These are phyloP conservation scores for Hydroisotoma schaefferi DNA, from an alignment of 2,888 invertebrate species.

Conservation along the genomic window DNA sequence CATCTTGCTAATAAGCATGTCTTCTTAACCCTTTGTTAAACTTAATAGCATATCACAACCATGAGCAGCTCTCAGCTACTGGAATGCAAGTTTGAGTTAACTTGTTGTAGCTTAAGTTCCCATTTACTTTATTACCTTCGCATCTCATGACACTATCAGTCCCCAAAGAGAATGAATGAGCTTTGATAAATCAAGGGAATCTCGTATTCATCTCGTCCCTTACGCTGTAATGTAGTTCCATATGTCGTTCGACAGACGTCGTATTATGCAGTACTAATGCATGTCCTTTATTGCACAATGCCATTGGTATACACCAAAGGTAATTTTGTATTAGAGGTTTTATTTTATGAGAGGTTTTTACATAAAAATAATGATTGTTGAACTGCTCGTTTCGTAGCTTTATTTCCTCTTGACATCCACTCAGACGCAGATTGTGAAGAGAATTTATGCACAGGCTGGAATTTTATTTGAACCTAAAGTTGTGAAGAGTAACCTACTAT, in stretches of 20 bases:
- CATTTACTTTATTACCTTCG: slow-evolving; percentile 5
- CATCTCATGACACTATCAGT: neutral
- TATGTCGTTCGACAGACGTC: neutral
- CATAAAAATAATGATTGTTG: neutral
- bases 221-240: neutral
- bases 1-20: slow-evolving; percentile 34
- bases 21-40: slow-evolving; percentile 26
- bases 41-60: slow-evolving; percentile 21
- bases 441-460: neutral
- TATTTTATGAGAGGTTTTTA: neutral
- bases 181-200: slow-evolving; percentile 8
- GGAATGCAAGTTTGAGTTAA: slow-evolving; percentile 20
- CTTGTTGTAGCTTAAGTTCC: neutral
- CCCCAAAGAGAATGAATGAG: slow-evolving; percentile 6
- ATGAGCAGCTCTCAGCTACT: slow-evolving; percentile 27
- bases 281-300: too few species aligned
- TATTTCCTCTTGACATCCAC: neutral
- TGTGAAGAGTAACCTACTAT: too few species aligned
- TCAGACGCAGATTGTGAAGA: neutral
- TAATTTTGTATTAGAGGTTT: neutral
- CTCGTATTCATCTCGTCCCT: neutral
- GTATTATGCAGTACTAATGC: too few species aligned
- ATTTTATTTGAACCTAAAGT: too few species aligned
- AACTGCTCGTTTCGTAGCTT: neutral
- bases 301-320: neutral